phyloP scores from a whole-genome alignment of 2,888 invertebrate species.

The Synergus itoensis region DNA sequence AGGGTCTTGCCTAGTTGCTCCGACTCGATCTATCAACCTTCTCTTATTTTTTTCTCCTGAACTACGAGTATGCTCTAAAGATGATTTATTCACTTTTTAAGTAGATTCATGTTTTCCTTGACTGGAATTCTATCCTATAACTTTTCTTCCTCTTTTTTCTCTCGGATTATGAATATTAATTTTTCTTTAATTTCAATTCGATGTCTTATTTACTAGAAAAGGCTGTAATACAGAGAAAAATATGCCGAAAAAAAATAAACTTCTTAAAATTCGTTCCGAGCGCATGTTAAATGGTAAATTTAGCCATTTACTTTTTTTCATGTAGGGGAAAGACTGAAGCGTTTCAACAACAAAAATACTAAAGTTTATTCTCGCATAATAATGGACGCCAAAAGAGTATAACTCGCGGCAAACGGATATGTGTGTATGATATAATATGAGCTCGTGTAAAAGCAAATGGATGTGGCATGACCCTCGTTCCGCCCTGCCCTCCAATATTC shows the following conservation, averaged over 20 bases:
- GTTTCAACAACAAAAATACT: not conserved
- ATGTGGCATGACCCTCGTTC: constrained; percentile 5
- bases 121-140: too few relatives aligned
- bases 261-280: too few relatives aligned
- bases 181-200: too few relatives aligned
- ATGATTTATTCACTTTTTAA: not conserved
- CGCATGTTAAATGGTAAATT: too few relatives aligned
- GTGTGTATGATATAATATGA: not conserved
- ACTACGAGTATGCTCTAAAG: not conserved
- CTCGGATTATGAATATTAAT: not conserved
- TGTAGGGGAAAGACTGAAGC: too few relatives aligned
- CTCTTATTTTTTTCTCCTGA: not conserved
- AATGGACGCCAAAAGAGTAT: not conserved
- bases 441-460: not conserved
- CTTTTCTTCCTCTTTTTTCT: not conserved
- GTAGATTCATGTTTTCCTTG: not conserved
- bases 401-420: not conserved
- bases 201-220: too few relatives aligned
- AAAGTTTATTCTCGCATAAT: not conserved
- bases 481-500: constrained; percentile 17
- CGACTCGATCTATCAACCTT: constrained; percentile 9
- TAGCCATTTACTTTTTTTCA: too few relatives aligned
- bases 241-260: too few relatives aligned
- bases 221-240: too few relatives aligned
- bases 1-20: constrained; percentile 5